These are phyloP conservation scores for Rhabdophis nuchalis DNA, from an alignment of 2,797 vertebrate species.

Conservation along the genomic window DNA sequence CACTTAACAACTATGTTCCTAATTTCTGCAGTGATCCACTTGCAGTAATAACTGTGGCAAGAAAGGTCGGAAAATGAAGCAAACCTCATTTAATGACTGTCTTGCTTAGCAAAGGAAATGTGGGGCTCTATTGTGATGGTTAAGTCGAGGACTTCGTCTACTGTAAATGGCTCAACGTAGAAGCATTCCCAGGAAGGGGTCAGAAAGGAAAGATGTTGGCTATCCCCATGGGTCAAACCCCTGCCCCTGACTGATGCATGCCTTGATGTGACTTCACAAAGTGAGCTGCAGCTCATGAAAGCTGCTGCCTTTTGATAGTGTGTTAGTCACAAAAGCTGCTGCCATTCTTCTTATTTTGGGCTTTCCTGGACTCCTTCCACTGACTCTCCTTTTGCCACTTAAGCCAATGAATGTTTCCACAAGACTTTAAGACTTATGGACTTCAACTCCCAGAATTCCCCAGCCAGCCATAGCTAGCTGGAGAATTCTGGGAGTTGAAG, in stretches of 20 bases:
- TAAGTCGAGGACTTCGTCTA: neutral
- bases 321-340: neutral
- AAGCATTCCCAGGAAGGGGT: neutral
- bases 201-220: neutral
- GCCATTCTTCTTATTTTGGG: neutral
- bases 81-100: neutral
- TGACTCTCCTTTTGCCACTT: neutral
- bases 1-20: neutral
- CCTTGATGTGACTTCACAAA: neutral
- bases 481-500: neutral
- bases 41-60: neutral
- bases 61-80: neutral
- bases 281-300: neutral
- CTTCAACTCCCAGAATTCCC: neutral
- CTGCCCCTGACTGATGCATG: neutral
- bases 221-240: neutral
- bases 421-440: neutral
- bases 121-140: neutral
- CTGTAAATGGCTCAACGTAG: neutral
- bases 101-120: neutral
- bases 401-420: neutral
- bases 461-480: too few species aligned
- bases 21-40: neutral
- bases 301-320: neutral
- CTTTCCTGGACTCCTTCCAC: neutral